These are phyloP conservation scores for Lagopus leucura DNA, from an alignment of 2,113 vertebrate genomes.

Conservation along the genomic window DNA sequence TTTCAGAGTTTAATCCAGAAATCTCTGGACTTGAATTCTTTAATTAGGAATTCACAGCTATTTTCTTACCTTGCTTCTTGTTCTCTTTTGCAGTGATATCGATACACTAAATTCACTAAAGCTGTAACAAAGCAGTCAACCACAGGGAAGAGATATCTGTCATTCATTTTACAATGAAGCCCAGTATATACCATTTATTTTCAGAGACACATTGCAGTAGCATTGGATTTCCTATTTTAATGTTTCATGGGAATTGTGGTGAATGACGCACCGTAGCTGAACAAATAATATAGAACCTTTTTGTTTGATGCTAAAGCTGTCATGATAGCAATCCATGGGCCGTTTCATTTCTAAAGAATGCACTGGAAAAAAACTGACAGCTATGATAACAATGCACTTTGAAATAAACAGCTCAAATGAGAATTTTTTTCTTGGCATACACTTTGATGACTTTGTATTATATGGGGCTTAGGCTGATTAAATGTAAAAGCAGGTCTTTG, in stretches of 20 bases:
- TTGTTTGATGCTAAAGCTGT: not conserved
- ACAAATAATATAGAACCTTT: not conserved
- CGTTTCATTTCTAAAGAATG: conserved; percentile 29
- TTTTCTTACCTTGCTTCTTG: not conserved
- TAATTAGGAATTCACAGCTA: not conserved
- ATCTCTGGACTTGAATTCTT: not conserved
- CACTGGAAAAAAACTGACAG: not conserved
- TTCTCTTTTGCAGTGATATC: not conserved
- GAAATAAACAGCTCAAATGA: not conserved
- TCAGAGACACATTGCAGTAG: not conserved
- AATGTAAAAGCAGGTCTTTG: not conserved
- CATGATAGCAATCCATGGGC: not conserved
- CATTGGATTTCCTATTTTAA: not conserved
- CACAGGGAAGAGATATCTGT: not conserved
- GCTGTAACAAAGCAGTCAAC: not conserved
- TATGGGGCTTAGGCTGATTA: not conserved
- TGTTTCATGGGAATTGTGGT: not conserved
- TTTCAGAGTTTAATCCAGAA: not conserved
- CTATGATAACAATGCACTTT: not conserved
- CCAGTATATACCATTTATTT: not conserved
- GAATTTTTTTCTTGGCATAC: not conserved
- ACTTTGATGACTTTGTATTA: not conserved
- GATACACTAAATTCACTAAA: not conserved
- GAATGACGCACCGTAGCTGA: not conserved
- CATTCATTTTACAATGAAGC: not conserved